Evolutionary conservation across 2,888 invertebrate genomes (phyloP).

Genomic region (Ptychoptera contaminata): DNA sequence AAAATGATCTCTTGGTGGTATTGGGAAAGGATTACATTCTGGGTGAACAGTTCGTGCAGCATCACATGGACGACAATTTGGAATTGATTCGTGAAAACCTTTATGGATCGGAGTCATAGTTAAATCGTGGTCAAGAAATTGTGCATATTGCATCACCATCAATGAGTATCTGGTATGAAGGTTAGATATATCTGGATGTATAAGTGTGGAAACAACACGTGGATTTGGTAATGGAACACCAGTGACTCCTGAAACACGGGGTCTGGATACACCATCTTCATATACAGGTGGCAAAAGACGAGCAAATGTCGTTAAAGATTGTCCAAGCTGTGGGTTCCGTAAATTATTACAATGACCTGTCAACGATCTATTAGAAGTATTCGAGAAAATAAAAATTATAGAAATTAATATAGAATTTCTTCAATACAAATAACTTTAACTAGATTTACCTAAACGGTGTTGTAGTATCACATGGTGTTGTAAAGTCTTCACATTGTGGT

Average conservation of each 20-base stretch:
- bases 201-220: slow-evolving; percentile 66
- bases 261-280: slow-evolving; percentile 76
- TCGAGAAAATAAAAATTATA: too few relatives aligned
- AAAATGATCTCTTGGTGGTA: slow-evolving; percentile 77
- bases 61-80: slow-evolving; percentile 79
- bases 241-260: slow-evolving; percentile 54
- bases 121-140: slow-evolving; percentile 86
- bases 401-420: not conserved
- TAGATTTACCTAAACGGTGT: slow-evolving; percentile 39
- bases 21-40: slow-evolving; percentile 84
- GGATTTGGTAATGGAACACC: slow-evolving; percentile 73
- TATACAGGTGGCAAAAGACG: slow-evolving; percentile 72
- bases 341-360: slow-evolving; percentile 82
- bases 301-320: slow-evolving; percentile 71
- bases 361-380: slow-evolving; percentile 40
- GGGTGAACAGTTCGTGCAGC: slow-evolving; percentile 77
- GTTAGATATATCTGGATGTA: slow-evolving; percentile 85
- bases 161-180: slow-evolving; percentile 75
- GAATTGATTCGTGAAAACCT: slow-evolving; percentile 80
- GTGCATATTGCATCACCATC: slow-evolving; percentile 91
- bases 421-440: not conserved
- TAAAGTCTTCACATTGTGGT: slow-evolving; percentile 54
- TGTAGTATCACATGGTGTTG: slow-evolving; percentile 52
- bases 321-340: slow-evolving; percentile 65
- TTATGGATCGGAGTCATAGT: slow-evolving; percentile 88